Conservation (phyloP, 2,797 vertebrate genomes). For the Acropternis orthonyx region DNA sequence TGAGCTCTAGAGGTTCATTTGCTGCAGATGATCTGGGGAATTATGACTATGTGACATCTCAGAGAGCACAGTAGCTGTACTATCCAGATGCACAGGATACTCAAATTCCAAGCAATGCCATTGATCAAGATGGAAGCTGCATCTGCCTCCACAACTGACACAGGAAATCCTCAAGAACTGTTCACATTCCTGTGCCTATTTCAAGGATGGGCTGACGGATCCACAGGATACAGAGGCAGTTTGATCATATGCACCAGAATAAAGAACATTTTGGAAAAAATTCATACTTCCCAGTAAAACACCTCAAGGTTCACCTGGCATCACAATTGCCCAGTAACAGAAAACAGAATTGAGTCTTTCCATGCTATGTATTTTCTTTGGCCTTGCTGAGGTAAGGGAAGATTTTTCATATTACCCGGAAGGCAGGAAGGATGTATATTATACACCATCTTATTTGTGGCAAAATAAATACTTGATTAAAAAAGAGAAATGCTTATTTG, state of each 20-base stretch:
- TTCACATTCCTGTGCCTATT: not conserved
- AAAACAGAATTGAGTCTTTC: not conserved
- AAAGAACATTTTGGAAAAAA: not conserved
- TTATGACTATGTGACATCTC: not conserved
- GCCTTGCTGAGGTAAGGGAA: not conserved
- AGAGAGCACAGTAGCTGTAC: not conserved
- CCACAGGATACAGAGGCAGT: not conserved
- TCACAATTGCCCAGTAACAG: not conserved
- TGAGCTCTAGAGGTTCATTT: not conserved
- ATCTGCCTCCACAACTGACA: not conserved
- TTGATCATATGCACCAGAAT: not conserved
- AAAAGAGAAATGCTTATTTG: not conserved
- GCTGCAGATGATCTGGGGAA: not conserved
- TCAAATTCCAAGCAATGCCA: not conserved
- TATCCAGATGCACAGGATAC: too few species aligned
- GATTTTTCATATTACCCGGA: not conserved
- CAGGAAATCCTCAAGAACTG: not conserved
- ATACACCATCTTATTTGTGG: not conserved
- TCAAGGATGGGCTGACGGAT: not conserved
- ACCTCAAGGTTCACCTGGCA: not conserved
- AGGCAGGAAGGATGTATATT: not conserved
- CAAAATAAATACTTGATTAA: fast-evolving
- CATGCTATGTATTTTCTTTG: not conserved
- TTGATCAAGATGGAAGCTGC: not conserved
- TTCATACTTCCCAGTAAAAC: not conserved